These are phyloP conservation scores for Oceanodroma leucorhoa DNA, from an alignment of 2,797 vertebrate species.

Conservation along the genomic window DNA sequence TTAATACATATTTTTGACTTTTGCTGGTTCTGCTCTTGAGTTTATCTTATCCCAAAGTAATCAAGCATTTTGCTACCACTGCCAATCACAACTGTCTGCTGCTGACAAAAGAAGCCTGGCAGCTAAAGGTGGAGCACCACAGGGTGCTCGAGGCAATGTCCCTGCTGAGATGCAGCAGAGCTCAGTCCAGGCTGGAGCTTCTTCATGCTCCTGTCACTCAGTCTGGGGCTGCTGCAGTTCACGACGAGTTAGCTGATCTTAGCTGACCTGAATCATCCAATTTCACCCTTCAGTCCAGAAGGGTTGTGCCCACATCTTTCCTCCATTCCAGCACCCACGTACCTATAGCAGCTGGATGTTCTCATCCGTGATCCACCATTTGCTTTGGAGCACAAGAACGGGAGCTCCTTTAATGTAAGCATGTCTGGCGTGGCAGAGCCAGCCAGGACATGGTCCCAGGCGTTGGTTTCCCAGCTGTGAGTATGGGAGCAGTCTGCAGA, in stretches of 20 bases:
- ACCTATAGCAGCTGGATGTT: not conserved
- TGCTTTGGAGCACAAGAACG: not conserved
- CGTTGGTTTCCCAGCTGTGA: not conserved
- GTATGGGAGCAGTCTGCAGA: not conserved
- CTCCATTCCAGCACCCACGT: not conserved
- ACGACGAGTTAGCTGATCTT: not conserved
- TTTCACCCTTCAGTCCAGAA: not conserved
- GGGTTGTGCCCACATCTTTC: not conserved
- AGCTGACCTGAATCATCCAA: not conserved
- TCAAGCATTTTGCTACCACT: not conserved
- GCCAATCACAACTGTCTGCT: slow-evolving; percentile 12
- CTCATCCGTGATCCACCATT: rapidly evolving
- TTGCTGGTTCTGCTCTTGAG: not conserved
- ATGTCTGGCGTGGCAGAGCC: not conserved
- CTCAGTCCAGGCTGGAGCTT: not conserved
- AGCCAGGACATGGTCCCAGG: not conserved
- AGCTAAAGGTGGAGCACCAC: not conserved
- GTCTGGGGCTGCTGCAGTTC: not conserved
- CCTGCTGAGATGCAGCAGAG: slow-evolving; percentile 1
- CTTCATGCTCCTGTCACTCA: not conserved
- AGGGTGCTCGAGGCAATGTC: slow-evolving; percentile 30
- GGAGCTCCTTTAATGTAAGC: not conserved
- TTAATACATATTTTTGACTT: not conserved
- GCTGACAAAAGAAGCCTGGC: not conserved
- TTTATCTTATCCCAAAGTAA: slow-evolving; percentile 13